These are phyloP conservation scores for Artemisiospiza belli DNA, from an alignment of 2,113 vertebrate genomes.

Conservation along the genomic window DNA sequence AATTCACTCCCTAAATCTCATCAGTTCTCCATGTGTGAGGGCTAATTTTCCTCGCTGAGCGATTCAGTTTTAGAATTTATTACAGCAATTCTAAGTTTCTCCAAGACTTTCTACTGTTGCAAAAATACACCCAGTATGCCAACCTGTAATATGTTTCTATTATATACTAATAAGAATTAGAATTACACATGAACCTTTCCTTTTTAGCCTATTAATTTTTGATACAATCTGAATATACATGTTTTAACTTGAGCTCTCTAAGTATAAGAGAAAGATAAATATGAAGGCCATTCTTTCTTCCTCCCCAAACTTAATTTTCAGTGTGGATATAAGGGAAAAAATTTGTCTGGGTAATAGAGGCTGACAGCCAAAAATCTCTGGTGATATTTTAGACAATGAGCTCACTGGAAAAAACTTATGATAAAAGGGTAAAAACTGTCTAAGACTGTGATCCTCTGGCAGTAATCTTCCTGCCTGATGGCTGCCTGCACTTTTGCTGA, in stretches of 20 bases:
- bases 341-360: background rate
- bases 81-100: background rate
- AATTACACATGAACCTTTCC: background rate
- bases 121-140: background rate
- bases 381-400: background rate
- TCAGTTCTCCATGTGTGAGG: accelerated
- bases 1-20: background rate
- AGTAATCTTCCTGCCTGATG: background rate
- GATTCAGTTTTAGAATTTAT: background rate
- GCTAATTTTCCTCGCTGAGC: background rate
- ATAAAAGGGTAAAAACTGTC: background rate
- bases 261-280: background rate
- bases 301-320: background rate
- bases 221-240: background rate
- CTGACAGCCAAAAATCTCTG: background rate
- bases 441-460: background rate
- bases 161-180: background rate
- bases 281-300: background rate
- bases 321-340: background rate
- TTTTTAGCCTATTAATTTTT: background rate
- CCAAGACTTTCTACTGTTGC: background rate
- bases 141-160: background rate
- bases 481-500: background rate
- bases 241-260: background rate
- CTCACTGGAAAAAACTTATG: background rate